Evolutionary conservation across 2,113 vertebrate genomes (phyloP).

Genomic region (Lophius piscatorius): DNA sequence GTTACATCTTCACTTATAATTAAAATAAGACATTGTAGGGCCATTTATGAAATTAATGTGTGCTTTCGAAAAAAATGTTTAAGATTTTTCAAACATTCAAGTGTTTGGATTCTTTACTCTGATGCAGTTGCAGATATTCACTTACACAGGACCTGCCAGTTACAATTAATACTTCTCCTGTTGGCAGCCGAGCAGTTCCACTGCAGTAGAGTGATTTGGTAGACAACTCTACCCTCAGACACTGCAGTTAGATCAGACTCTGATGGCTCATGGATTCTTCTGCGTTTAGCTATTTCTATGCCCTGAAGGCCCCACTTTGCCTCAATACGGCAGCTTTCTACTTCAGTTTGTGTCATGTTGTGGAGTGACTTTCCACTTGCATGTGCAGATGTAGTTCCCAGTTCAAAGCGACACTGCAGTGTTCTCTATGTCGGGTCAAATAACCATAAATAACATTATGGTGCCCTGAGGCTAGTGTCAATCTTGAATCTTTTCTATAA

Average conservation of each 20-base stretch:
- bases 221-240: conserved; percentile 4
- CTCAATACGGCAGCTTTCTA: background rate
- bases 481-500: too few species aligned
- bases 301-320: background rate
- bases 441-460: background rate
- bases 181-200: conserved; percentile 26
- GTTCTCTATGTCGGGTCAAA: conserved; percentile 4
- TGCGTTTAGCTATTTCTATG: background rate
- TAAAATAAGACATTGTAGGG: too few species aligned
- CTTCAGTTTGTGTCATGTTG: conserved; percentile 22
- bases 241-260: conserved; percentile 1
- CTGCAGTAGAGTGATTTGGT: conserved; percentile 25
- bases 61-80: too few species aligned
- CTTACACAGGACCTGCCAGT: conserved; percentile 4
- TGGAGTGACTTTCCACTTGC: conserved; percentile 2
- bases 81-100: too few species aligned
- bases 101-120: too few species aligned
- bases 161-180: conserved; percentile 27
- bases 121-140: conserved; percentile 4
- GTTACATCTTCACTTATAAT: too few species aligned
- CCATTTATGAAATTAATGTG: too few species aligned
- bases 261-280: background rate
- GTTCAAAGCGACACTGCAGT: conserved; percentile 1
- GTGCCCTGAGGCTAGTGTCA: background rate
- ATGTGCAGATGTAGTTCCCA: conserved; percentile 3